Conservation (phyloP, 2,888 invertebrate species). For the Anoncus sp. region DNA sequence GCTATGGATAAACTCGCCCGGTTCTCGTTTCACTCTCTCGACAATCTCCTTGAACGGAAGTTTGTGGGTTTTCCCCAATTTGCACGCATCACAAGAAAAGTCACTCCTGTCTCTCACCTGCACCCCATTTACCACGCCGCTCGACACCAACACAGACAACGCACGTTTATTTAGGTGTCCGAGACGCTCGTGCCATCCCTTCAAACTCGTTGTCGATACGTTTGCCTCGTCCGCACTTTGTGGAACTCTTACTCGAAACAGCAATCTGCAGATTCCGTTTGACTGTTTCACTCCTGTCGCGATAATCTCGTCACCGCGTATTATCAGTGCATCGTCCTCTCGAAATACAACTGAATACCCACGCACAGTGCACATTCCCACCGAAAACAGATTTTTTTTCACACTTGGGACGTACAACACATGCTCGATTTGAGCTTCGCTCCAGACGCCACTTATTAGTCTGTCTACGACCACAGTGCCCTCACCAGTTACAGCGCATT, state of each 20-base stretch:
- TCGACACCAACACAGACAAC: not conserved
- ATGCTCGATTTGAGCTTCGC: conserved; percentile 18
- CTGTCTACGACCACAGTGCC: conserved; percentile 60
- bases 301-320: conserved; percentile 20
- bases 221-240: conserved; percentile 14
- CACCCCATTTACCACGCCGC: conserved; percentile 22
- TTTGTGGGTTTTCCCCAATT: conserved; percentile 32
- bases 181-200: conserved; percentile 59
- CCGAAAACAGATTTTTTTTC: conserved; percentile 65
- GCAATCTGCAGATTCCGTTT: conserved; percentile 4
- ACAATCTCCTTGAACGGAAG: not conserved
- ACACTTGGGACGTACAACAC: conserved; percentile 55
- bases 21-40: not conserved
- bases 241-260: not conserved
- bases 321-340: conserved; percentile 25
- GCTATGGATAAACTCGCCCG: conserved; percentile 23
- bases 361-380: conserved; percentile 23
- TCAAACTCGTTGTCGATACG: conserved; percentile 3
- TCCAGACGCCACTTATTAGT: conserved; percentile 8
- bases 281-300: conserved; percentile 10
- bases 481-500: conserved; percentile 59
- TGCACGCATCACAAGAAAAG: conserved; percentile 47
- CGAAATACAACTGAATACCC: conserved; percentile 12
- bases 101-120: conserved; percentile 18
- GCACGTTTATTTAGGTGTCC: conserved; percentile 56